A percentile compares a stretch with the other conserved stretches of the same genome.
Evolutionary conservation across 1,140 invertebrate genomes (phyloP).

Genomic region (Drosophila erecta): DNA sequence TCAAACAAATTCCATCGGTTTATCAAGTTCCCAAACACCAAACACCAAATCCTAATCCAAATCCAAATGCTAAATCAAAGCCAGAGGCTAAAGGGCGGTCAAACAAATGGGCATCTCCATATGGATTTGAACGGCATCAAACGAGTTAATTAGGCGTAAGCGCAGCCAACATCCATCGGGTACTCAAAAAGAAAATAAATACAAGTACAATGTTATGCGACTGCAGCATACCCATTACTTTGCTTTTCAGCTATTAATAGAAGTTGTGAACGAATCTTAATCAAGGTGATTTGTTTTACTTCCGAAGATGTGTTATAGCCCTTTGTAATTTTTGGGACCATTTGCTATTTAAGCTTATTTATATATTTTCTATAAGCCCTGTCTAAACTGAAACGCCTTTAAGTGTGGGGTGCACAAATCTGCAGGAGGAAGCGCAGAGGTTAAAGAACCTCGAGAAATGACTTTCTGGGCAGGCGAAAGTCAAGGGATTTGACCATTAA

Average conservation of each 20-base stretch:
- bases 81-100: constrained; percentile 5
- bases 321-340: neutral
- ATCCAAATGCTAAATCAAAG: neutral
- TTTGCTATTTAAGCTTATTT: neutral
- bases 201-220: neutral
- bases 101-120: neutral
- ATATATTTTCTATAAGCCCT: no score
- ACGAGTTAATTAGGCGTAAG: constrained; percentile 74
- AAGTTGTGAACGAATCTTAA: no score
- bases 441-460: constrained; percentile 35
- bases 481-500: constrained; percentile 78
- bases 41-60: neutral
- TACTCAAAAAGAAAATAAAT: neutral
- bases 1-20: constrained; percentile 66
- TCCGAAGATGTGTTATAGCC: no score
- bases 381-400: no score
- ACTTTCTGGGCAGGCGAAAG: constrained; percentile 52
- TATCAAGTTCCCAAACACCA: constrained; percentile 57
- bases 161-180: neutral
- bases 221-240: neutral
- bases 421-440: constrained; percentile 9
- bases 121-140: constrained; percentile 48
- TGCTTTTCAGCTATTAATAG: no score
- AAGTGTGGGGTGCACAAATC: neutral
- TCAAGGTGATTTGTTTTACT: no score